phyloP scores from a whole-genome alignment of 2,113 vertebrate genomes.

The Copsychus sechellarum region DNA sequence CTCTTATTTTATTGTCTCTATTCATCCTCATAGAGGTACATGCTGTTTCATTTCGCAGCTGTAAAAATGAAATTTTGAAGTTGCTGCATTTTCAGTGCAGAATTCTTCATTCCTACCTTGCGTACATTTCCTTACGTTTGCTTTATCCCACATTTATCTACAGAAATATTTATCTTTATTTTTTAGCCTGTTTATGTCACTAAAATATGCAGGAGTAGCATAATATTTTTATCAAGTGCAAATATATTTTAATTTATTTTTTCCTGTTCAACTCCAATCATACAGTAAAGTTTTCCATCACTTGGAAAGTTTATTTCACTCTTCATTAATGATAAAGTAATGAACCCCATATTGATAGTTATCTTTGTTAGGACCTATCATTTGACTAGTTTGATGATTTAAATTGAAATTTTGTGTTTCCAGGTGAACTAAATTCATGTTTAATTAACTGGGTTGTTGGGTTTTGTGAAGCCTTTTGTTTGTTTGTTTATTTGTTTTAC shows the following conservation, averaged over 20 bases:
- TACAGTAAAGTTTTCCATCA: not conserved
- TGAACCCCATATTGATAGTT: not conserved
- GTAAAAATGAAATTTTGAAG: not conserved
- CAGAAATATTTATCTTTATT: not conserved
- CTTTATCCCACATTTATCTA: not conserved
- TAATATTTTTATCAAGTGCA: not conserved
- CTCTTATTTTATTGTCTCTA: not conserved
- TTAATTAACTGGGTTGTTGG: not conserved
- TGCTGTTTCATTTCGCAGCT: not conserved
- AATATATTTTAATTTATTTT: not conserved
- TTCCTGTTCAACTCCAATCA: not conserved
- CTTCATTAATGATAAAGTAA: not conserved
- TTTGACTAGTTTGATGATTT: not conserved
- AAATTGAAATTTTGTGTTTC: not conserved
- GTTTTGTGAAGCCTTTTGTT: not conserved
- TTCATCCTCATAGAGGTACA: not conserved
- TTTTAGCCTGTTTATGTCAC: not conserved
- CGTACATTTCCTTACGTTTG: not conserved
- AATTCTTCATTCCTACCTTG: not conserved
- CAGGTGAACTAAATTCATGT: not conserved
- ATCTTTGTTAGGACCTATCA: not conserved
- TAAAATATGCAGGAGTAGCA: not conserved
- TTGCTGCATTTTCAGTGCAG: not conserved
- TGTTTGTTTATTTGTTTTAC: not conserved
- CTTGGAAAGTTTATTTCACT: not conserved